A percentile compares a stretch with the other conserved stretches of the same genome.
Conservation (phyloP, 1,140 invertebrate species). For the Cotesia vestalis region DNA sequence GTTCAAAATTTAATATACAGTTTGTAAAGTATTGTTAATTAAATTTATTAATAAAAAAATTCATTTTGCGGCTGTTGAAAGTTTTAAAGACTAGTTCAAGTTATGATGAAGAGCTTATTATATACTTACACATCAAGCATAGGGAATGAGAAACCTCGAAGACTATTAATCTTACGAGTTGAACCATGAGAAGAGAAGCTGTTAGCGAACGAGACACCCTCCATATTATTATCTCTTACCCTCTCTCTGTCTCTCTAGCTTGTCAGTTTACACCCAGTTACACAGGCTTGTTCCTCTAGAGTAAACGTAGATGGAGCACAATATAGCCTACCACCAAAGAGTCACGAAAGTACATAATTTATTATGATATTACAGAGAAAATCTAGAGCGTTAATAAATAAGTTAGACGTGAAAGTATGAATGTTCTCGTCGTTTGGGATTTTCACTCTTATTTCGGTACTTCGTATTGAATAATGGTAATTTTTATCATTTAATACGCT, state of each 20-base stretch:
- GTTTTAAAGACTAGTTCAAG: background rate
- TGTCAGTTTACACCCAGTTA: background rate
- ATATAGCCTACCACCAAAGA: background rate
- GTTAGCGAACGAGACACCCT: conserved; percentile 11
- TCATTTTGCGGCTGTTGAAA: background rate
- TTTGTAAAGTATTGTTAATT: background rate
- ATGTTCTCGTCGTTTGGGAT: background rate
- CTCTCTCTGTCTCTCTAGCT: background rate
- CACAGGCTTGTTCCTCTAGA: background rate
- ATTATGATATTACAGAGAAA: conserved; percentile 1
- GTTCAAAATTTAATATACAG: background rate
- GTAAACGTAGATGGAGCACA: background rate
- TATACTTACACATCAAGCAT: background rate
- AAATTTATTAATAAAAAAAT: background rate
- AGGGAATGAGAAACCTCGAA: conserved; percentile 2
- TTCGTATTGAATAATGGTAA: no score
- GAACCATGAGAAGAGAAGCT: conserved; percentile 16
- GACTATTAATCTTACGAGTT: conserved; percentile 18
- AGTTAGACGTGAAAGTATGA: conserved; percentile 1
- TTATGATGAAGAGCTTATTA: conserved; percentile 15
- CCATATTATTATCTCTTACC: conserved; percentile 6
- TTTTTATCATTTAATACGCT: no score
- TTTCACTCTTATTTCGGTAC: background rate
- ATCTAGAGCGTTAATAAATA: conserved; percentile 10
- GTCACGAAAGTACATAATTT: conserved; percentile 12